phyloP scores from a whole-genome alignment of 2,113 vertebrate species.

The Sisor rabdophorus region DNA sequence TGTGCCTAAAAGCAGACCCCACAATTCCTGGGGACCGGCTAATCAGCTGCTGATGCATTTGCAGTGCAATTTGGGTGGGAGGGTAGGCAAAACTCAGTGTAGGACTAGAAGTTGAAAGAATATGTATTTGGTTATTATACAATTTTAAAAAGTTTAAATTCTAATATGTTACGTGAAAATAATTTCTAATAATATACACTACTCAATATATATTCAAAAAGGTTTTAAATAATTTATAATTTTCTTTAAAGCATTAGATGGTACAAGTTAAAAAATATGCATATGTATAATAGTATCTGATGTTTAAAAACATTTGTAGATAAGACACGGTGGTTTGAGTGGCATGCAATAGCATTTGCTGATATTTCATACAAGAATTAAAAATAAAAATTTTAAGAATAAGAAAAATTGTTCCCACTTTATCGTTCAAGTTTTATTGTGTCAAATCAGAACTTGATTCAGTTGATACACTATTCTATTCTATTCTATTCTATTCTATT shows the following conservation, averaged over 20 bases:
- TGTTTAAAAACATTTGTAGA: not conserved
- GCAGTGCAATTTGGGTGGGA: constrained; percentile 88
- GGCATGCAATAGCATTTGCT: not conserved
- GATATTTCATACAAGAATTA: no score
- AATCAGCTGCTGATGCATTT: constrained; percentile 94
- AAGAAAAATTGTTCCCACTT: no score
- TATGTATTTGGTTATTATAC: no score
- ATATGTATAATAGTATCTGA: not conserved
- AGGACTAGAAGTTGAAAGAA: constrained; percentile 70
- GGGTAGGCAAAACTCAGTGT: constrained; percentile 94
- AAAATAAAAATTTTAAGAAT: no score
- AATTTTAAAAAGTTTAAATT: not conserved
- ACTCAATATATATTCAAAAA: not conserved
- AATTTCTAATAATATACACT: not conserved
- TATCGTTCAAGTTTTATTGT: no score
- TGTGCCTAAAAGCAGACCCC: constrained; percentile 94
- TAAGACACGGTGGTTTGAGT: not conserved
- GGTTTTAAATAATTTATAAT: not conserved
- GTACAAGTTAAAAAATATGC: no score
- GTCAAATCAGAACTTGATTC: no score
- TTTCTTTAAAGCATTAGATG: no score
- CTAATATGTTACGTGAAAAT: not conserved
- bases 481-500: no score
- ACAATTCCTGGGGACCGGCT: constrained; percentile 88
- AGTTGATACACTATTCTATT: no score